These are phyloP conservation scores for Empidonax traillii DNA, from an alignment of 2,113 vertebrate species.

Conservation along the genomic window DNA sequence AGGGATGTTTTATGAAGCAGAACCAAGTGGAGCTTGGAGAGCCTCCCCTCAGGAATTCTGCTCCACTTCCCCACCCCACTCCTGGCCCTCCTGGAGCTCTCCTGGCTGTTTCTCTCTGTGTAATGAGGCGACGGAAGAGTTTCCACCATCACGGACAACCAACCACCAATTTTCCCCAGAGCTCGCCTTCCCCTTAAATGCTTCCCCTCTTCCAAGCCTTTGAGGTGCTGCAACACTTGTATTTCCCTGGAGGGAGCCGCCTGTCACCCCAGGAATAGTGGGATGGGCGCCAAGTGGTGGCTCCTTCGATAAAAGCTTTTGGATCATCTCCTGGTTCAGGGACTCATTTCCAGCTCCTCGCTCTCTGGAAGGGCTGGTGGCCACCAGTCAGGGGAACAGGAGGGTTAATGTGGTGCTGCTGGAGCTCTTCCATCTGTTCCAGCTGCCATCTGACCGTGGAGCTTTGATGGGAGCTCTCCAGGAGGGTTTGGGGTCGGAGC, in stretches of 20 bases:
- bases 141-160: not conserved
- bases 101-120: not conserved
- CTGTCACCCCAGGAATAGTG: not conserved
- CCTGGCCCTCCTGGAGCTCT: not conserved
- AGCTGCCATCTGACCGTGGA: conserved; percentile 62
- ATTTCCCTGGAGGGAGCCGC: not conserved
- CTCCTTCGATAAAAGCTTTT: not conserved
- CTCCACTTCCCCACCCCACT: not conserved
- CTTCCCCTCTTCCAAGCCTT: not conserved
- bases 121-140: conserved; percentile 6
- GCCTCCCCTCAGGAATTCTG: not conserved
- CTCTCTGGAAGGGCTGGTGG: conserved; percentile 49
- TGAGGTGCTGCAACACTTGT: not conserved
- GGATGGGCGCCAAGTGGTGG: too few species aligned
- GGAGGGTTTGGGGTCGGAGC: conserved; percentile 52
- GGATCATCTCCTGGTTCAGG: not conserved
- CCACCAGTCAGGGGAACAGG: conserved; percentile 62
- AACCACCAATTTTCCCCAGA: not conserved
- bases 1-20: not conserved
- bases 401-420: conserved; percentile 58
- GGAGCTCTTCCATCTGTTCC: conserved; percentile 74
- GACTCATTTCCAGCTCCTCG: conserved; percentile 60
- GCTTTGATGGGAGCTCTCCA: conserved; percentile 61
- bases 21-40: not conserved
- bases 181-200: not conserved